Conservation (phyloP, 2,888 invertebrate genomes). For the Gasteruption jaculator region DNA sequence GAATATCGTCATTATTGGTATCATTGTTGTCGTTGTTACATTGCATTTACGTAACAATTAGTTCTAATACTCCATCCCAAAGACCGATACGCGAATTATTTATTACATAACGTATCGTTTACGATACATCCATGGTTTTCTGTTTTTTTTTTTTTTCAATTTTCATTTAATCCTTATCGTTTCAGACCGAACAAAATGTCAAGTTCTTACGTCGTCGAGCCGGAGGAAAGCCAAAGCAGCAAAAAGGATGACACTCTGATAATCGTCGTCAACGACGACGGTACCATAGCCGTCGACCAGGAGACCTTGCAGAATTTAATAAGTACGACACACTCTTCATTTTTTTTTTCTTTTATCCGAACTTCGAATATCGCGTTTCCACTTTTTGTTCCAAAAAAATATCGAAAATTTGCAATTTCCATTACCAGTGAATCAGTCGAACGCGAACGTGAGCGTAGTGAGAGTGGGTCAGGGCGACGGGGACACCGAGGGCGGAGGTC, state of each 20-base stretch:
- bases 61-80: too few relatives aligned
- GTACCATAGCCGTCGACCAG: conserved; percentile 76
- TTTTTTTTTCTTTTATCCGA: background rate
- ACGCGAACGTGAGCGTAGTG: conserved; percentile 48
- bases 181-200: conserved; percentile 38
- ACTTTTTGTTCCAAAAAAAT: conserved; percentile 2
- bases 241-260: conserved; percentile 71
- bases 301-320: conserved; percentile 74
- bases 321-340: conserved; percentile 56
- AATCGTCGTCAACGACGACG: conserved; percentile 83
- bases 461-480: conserved; percentile 43
- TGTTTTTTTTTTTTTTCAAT: too few relatives aligned
- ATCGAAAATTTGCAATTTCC: background rate
- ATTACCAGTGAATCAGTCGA: conserved; percentile 42
- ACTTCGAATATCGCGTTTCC: background rate
- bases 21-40: too few relatives aligned
- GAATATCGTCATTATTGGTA: too few relatives aligned
- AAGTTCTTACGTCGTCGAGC: conserved; percentile 44
- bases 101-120: too few relatives aligned
- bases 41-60: too few relatives aligned
- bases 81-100: too few relatives aligned
- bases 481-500: conserved; percentile 38
- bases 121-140: too few relatives aligned
- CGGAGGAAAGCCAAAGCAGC: conserved; percentile 36
- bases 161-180: too few relatives aligned